Evolutionary conservation across 2,113 vertebrate species (phyloP), one percentile per base, ranked within the genome.

Genomic region (Myiozetetes cayanensis): DNA sequence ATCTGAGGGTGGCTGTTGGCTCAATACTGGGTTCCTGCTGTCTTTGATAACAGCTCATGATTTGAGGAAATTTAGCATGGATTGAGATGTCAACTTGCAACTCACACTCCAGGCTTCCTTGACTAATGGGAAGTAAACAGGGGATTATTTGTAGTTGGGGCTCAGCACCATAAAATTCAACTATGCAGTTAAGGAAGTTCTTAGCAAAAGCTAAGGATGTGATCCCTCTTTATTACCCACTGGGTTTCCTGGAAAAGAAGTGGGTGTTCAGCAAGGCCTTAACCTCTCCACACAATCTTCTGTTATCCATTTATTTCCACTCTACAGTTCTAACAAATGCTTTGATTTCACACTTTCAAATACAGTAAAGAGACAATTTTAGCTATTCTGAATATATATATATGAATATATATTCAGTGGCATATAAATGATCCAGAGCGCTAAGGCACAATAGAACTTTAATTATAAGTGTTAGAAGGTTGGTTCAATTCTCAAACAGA

Each of bases 31-130:
- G 37, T 27, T 95, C 81, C 93, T 97, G 95, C 84, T 91, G 82
- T 22, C 73, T 93, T 94, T 91, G 93, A 96, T 97, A 97, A 94
- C 52, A 87, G 59, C 50, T 86, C 35, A 19, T 50, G 77, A 43
- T 77, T 94, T 96, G 68, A 62, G 68, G 85, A 89, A 95, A 96
- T 96, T 94, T 91, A 85, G 33, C 79, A 65, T 53, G 87, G 70
- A 95, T 93, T 90, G 92, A 93, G 75, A 93, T 90, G 73, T 93
- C 70, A 94, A 62, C 17, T 94, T 84, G 58, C 49, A 85, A 66
- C 55, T 87, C 10, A 14, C n/a, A 56, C 46, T 90, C n/a, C 82
- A 87, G 81, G n/a, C 50, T 94, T 90, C 78, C 90, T 78, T 91
- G 70, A 62, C 85, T 93, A 90, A 94, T 78, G 79, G 67, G 30